Base-by-base conservation (phyloP, 1,140 invertebrate species). In the Euwallacea fornicatus region DNA sequence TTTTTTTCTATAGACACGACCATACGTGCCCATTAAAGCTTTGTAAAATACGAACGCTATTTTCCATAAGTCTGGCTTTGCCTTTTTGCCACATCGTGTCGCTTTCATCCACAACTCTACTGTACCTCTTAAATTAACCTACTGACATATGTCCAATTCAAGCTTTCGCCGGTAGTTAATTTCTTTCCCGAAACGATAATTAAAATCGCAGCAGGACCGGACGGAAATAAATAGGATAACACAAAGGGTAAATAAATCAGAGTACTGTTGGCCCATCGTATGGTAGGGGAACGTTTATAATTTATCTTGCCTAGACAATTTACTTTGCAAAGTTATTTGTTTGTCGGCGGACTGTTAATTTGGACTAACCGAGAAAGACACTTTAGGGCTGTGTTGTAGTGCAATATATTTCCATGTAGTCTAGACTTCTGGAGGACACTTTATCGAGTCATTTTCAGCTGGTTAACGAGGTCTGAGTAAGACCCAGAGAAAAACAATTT, bases 261-360 rank as follows among this genome's bases (percentile, higher is more conserved):
- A 33, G 21, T 33, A 33, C 21, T 33, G 21, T 33, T 33, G 21
- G 21, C 21, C 21, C 21, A 33, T 33, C 21, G 21, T 33, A 33
- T 33, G 4, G 21, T 33, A 33, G 11, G 54, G 41, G 21, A 43
- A 60, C 42, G 58, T 33, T 15, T 41, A 60, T 60, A 60, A 60
- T 60, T 60, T 60, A 60, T 64, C 61, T 64, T 47, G 61, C 16
- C 42, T 10, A 10, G 58, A 60, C 41, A 15, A 41, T 60, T 60
- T 60, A 60, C 16, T 60, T 41, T 60, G 21, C 44, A 9, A 64
- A 64, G 46, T 64, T 61, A 61, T 61, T 61, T 61, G 59, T 61
- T 61, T 61, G 21, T 11, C 42, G 9, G 59, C 41, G 54, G 54
- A 43, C 58, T 60, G 58, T 60, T 60, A 21, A 60, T 60, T 60